Percentiles rank a stretch among this genome's conserved stretches.
phyloP scores from a whole-genome alignment of 2,888 invertebrate genomes.

The Spisula solida region DNA sequence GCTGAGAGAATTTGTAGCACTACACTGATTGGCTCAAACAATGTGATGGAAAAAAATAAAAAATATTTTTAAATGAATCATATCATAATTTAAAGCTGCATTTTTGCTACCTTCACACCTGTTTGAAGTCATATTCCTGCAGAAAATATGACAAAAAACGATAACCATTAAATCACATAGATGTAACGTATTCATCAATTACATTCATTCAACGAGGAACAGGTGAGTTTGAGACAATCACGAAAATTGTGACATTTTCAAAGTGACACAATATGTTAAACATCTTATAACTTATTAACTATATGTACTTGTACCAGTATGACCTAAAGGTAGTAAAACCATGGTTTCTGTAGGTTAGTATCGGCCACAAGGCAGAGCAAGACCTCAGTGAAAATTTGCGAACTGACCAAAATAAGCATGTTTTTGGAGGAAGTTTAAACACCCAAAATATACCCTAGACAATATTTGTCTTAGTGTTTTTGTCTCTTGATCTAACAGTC shows the following conservation, averaged over 20 bases:
- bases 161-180: slow-evolving; percentile 24
- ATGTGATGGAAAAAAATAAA: slow-evolving; percentile 7
- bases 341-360: too few relatives aligned
- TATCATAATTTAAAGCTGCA: slow-evolving; percentile 12
- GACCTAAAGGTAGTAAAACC: neutral
- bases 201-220: slow-evolving; percentile 7
- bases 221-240: slow-evolving; percentile 10
- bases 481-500: too few relatives aligned
- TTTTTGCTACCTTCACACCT: slow-evolving; percentile 35
- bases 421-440: too few relatives aligned
- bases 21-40: neutral
- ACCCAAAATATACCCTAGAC: too few relatives aligned
- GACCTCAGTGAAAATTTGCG: too few relatives aligned
- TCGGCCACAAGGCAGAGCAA: too few relatives aligned
- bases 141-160: slow-evolving; percentile 12
- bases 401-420: too few relatives aligned
- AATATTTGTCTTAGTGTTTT: too few relatives aligned
- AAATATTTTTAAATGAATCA: slow-evolving; percentile 23
- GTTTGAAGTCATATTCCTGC: neutral
- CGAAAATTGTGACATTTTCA: slow-evolving; percentile 19
- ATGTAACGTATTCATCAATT: slow-evolving; percentile 18
- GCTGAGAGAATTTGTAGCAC: slow-evolving; percentile 33
- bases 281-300: neutral
- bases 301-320: neutral
- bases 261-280: slow-evolving; percentile 1